Evolutionary conservation across 2,797 vertebrate genomes (phyloP).

Genomic region (Lutjanus campechanus): DNA sequence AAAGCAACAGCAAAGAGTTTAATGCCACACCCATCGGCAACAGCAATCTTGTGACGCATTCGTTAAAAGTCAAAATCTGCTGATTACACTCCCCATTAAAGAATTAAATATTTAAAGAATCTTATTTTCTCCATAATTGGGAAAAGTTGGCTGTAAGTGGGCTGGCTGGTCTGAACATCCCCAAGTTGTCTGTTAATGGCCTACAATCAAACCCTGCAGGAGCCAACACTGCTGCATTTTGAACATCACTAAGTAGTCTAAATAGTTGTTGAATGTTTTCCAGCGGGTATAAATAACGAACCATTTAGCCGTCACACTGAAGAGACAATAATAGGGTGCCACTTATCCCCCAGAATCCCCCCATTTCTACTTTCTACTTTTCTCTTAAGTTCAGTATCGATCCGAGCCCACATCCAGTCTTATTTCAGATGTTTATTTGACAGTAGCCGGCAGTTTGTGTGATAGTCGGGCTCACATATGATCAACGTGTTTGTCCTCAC

Average conservation of each 20-base stretch:
- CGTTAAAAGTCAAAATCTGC: background rate
- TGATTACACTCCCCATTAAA: background rate
- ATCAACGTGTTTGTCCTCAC: slow-evolving; percentile 68
- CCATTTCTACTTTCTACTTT: slow-evolving; percentile 24
- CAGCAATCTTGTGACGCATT: background rate
- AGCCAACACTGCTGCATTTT: slow-evolving; percentile 39
- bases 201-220: slow-evolving; percentile 45
- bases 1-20: background rate
- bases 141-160: background rate
- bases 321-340: slow-evolving; percentile 39
- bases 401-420: slow-evolving; percentile 16
- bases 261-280: slow-evolving; percentile 63
- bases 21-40: slow-evolving; percentile 15
- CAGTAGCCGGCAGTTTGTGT: slow-evolving; percentile 41
- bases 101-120: background rate
- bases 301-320: slow-evolving; percentile 55
- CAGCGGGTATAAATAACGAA: slow-evolving; percentile 55
- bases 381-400: slow-evolving; percentile 29
- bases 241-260: slow-evolving; percentile 48
- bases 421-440: slow-evolving; percentile 49
- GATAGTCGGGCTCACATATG: slow-evolving; percentile 67
- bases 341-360: slow-evolving; percentile 30
- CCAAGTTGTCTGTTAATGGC: slow-evolving; percentile 35
- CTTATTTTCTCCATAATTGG: background rate
- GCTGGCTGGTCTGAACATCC: slow-evolving; percentile 24